Base-by-base conservation (phyloP, 2,797 vertebrate species). In the Sebastes diaconus region DNA sequence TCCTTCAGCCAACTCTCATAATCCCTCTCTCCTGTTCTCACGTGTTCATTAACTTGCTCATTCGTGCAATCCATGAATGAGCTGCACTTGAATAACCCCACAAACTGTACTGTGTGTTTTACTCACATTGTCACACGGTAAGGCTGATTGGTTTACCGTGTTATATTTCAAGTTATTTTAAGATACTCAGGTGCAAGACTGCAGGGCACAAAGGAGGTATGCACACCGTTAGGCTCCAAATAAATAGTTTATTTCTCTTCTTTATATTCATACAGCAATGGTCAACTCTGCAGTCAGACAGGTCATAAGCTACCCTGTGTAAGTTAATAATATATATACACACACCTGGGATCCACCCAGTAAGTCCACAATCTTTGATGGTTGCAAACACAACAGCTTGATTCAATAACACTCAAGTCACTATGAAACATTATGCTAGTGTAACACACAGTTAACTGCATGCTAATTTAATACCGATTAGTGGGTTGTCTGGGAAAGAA, bases 61-160 rank as follows among this genome's bases (percentile, higher is more conserved):
- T 73, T 90, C 66, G 80, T 46, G 67, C 57, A 74, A 42, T 80
- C 34, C 77, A 22, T 85, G 36, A 87, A 84, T 80, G 80, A 90
- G 69, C 66, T 83, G 22, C 46, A 72, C 76, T 73, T 69, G 64
- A 64, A 71, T 25, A 55, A 74, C 32, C 32, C 46, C 3, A 60
- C 3, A 1, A 58, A 3, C 30, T 70, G 24, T 16, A 7, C 18
- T 27, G 34, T 10, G 14, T 16, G 12, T 27, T 14, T 34, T 16
- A 6, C 34, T 73, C 65, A 54, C 60, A 67, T 5, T 24, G 16
- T 61, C 36, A 59, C 63, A 29, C 11, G 57, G 14, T 5, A 55
- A 5, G 20, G 36, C 22, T 5, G 6, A 34, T 5, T 16, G 5
- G 13, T 55, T 61, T 25, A 16, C 22, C 3, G 8, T 39, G 9